Conservation (phyloP, 2,797 vertebrate genomes). For the Acropternis orthonyx region DNA sequence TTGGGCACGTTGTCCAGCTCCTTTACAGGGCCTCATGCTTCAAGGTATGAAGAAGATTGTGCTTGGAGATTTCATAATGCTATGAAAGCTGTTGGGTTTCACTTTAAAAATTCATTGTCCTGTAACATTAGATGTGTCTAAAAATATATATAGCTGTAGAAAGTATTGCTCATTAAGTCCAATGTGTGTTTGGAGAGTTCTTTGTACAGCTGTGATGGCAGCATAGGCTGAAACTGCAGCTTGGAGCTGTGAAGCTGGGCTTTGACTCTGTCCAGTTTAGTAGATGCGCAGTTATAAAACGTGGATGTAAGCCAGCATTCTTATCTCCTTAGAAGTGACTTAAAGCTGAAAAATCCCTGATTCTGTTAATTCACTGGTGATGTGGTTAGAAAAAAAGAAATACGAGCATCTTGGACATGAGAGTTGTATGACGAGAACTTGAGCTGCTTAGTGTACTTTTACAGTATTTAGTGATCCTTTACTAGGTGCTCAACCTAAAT, state of each 20-base stretch:
- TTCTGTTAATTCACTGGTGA: background rate
- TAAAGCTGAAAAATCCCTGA: background rate
- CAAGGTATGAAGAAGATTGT: slow-evolving; percentile 81
- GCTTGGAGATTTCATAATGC: background rate
- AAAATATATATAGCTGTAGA: background rate
- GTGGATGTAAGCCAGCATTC: background rate
- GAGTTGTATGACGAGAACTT: background rate
- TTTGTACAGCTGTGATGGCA: background rate
- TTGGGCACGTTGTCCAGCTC: slow-evolving; percentile 98
- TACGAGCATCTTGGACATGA: background rate
- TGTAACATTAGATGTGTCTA: background rate
- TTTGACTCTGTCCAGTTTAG: background rate
- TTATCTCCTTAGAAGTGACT: background rate
- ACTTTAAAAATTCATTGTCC: background rate
- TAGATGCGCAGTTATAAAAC: background rate
- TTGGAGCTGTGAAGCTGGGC: background rate
- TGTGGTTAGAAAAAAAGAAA: background rate
- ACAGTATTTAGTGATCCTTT: background rate
- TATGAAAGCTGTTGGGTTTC: background rate
- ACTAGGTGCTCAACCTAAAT: background rate
- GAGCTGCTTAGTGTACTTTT: background rate
- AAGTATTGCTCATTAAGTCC: background rate
- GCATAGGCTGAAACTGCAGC: background rate
- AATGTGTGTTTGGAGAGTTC: background rate
- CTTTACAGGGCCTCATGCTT: slow-evolving; percentile 99